Base-by-base conservation (phyloP, 2,113 vertebrate genomes). In the Dicentrarchus labrax region DNA sequence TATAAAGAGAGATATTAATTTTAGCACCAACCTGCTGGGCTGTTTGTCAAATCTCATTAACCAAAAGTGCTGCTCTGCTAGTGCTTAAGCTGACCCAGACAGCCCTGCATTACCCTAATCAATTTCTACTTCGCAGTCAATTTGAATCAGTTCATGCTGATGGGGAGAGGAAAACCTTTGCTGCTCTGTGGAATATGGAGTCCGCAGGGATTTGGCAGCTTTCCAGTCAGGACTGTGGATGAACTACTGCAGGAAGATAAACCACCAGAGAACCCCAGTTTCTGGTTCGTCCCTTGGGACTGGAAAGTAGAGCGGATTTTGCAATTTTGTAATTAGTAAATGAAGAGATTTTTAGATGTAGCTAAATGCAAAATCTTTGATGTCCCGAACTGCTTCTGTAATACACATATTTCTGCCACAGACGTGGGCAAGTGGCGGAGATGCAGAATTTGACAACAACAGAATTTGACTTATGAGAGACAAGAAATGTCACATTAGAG, bases 61-160 rank as follows among this genome's bases (percentile, higher is more conserved):
- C 22, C 22, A 70, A 70, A 86, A 86, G 75, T 66, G 88, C 71
- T 59, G 65, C 77, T 84, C 45, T 1, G 8, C n/a, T 53, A 45
- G 62, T 41, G 69, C 82, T 81, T 68, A 75, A 80, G 13, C 36
- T 64, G 75, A 53, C 73, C 47, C 76, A 77, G 81, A 81, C 59
- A 70, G 47, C 13, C 68, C 66, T 67, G 38, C 68, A 85, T 87
- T 69, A 77, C 39, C 48, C 71, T 54, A 83, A 93, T 92, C 90
- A 87, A 85, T 89, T 80, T 83, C 60, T 80, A 39, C 76, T 90
- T 54, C 7, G 9, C 54, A 89, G 72, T 86, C 69, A 71, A 65
- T 89, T 83, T 88, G 83, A 74, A 84, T 76, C 78, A 22, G 80
- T 78, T 82, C 17, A 0, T 79, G 82, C 87, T 89, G 87, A 90